Evolutionary conservation across 2,888 invertebrate species (phyloP), one percentile per base, ranked within the genome.

Genomic region (Drosophila tanythrix): DNA sequence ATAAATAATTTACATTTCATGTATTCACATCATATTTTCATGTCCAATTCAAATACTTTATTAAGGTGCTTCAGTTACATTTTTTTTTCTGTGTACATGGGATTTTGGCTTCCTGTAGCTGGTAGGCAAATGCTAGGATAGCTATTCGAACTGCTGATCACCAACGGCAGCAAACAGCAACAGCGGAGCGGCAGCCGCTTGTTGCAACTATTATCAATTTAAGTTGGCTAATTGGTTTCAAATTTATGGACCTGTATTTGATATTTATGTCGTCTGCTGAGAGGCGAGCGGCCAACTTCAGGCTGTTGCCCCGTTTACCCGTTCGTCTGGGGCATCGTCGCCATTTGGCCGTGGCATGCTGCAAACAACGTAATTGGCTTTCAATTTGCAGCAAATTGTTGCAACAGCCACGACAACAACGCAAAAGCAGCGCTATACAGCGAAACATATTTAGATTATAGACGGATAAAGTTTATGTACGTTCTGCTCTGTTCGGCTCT

Each of bases 221-320:
- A 88, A 85, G 90, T 89, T 88, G 91, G 92, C 92, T 92, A 92
- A 92, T 92, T 92, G 92, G 92, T 92, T 92, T 92, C 91, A 88
- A 92, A 92, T 92, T 92, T 92, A 92, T 92, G 90, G 91, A 92
- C 92, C 92, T 91, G 92, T 92, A 88, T 91, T 91, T 91, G 91
- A 92, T 92, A 92, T 92, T 92, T 92, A 92, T 92, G 92, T 88
- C 88, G 87, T 87, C 88, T 88, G 77, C 82, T 57, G 56, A 58
- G 69, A 58, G 52, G 70, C 60, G 46, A 59, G 57, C 59, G 65
- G 62, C 64, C 69, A 35, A 43, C 57, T n/a, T 40, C 57, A 43
- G 57, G 55, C 68, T 46, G 65, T 62, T 56, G 40, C 46, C 46
- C 46, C 25, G 70, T 59, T 66, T 50, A 46, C 63, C 69, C 62